These are phyloP conservation scores for Pipistrellus nathusii DNA, from an alignment of 2,797 vertebrate species.

Conservation along the genomic window DNA sequence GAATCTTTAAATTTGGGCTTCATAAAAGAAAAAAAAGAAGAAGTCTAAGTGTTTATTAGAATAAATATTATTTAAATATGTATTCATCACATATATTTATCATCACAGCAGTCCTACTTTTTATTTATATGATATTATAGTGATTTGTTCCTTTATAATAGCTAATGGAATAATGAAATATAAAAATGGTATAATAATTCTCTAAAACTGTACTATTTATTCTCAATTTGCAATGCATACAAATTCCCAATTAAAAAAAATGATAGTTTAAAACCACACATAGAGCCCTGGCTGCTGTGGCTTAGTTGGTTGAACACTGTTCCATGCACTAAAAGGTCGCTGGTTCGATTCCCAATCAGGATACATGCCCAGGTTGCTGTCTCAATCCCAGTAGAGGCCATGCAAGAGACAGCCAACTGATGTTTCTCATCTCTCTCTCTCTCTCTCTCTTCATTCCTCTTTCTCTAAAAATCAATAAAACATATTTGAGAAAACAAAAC, in stretches of 20 bases:
- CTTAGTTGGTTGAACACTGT: too few species aligned
- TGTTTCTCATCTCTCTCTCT: too few species aligned
- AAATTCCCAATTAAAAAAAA: constrained; percentile 14
- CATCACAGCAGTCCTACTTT: neutral
- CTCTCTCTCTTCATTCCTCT: too few species aligned
- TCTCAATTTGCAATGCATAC: constrained; percentile 21
- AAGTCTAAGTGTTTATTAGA: neutral
- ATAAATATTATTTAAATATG: neutral
- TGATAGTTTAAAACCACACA: neutral
- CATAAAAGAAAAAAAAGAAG: neutral
- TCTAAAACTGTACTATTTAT: neutral
- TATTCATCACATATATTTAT: neutral
- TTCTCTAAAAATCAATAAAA: too few species aligned
- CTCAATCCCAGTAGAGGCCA: too few species aligned
- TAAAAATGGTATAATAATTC: neutral
- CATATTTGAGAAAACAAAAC: too few species aligned
- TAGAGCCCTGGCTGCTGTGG: too few species aligned
- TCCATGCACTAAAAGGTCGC: too few species aligned
- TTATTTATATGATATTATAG: neutral
- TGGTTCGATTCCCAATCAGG: too few species aligned
- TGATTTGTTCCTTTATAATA: neutral
- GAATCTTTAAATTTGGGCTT: neutral
- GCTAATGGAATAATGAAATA: neutral
- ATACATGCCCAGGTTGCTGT: too few species aligned
- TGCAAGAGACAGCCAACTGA: too few species aligned